These are phyloP conservation scores for Apolygus lucorum DNA, from an alignment of 1,140 invertebrate genomes.

Conservation along the genomic window DNA sequence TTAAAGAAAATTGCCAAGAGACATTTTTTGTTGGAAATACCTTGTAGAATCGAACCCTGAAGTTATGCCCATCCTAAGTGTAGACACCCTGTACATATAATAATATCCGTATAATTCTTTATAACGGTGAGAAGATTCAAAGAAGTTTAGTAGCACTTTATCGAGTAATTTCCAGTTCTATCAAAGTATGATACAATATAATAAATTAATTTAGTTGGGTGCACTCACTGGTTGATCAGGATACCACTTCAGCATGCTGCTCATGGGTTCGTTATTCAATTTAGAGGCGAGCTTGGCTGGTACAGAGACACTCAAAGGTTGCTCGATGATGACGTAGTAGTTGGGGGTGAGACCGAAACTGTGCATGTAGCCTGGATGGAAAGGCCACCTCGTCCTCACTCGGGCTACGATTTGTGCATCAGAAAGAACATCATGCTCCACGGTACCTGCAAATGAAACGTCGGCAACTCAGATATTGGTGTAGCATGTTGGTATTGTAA, in stretches of 20 bases:
- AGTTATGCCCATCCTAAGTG: too few species aligned
- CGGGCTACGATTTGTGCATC: conserved; percentile 28
- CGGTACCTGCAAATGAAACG: not conserved
- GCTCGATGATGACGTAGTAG: conserved; percentile 75
- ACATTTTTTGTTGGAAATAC: too few species aligned
- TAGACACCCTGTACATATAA: too few species aligned
- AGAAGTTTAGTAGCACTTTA: too few species aligned
- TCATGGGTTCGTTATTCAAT: conserved; percentile 52
- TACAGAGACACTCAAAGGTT: conserved; percentile 65
- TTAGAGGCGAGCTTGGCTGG: conserved; percentile 47
- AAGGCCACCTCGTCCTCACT: conserved; percentile 59
- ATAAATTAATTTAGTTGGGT: too few species aligned
- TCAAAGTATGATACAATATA: too few species aligned
- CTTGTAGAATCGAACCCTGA: too few species aligned
- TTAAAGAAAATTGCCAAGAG: too few species aligned
- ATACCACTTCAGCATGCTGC: conserved; percentile 58
- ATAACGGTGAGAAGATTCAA: too few species aligned
- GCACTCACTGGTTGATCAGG: conserved; percentile 53
- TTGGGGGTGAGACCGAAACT: conserved; percentile 78
- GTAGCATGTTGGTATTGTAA: too few species aligned
- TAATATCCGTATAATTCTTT: not conserved
- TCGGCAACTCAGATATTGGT: too few species aligned
- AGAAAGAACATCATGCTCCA: conserved; percentile 7
- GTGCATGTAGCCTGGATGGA: conserved; percentile 80
- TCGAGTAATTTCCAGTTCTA: too few species aligned